Conservation (phyloP, 1,140 invertebrate genomes). For the Bombus balteatus region DNA sequence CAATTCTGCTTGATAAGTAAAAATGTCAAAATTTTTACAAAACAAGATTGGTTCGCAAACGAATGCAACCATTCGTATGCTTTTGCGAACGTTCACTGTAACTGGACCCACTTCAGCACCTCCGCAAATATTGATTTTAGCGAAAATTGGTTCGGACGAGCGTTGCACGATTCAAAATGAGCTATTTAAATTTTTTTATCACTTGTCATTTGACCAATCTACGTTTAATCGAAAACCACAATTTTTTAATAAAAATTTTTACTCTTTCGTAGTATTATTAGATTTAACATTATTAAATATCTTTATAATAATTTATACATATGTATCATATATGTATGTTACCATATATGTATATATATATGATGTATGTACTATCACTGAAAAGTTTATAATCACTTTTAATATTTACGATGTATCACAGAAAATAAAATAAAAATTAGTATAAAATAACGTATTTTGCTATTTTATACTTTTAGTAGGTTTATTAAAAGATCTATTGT, state of each 20-base stretch:
- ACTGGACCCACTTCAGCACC: slow-evolving; percentile 8
- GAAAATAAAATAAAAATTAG: neutral
- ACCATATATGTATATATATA: neutral
- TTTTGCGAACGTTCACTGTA: neutral
- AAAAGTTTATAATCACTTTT: no score
- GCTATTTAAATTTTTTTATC: slow-evolving; percentile 4
- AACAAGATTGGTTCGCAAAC: neutral
- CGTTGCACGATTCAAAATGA: neutral
- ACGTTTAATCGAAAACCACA: neutral
- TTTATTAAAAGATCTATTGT: no score
- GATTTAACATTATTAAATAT: no score
- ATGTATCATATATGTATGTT: neutral
- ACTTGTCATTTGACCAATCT: neutral
- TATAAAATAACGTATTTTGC: neutral
- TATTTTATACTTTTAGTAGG: neutral
- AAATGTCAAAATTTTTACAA: neutral
- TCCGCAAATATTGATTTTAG: slow-evolving; percentile 16
- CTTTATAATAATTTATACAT: neutral
- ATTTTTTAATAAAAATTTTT: neutral
- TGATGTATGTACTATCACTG: no score
- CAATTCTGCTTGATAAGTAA: neutral
- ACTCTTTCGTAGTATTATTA: no score
- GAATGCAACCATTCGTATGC: slow-evolving; percentile 1
- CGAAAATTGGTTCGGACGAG: slow-evolving; percentile 11
- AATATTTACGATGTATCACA: no score